Base-by-base conservation (phyloP, 2,113 vertebrate species). In the Trichechus manatus region DNA sequence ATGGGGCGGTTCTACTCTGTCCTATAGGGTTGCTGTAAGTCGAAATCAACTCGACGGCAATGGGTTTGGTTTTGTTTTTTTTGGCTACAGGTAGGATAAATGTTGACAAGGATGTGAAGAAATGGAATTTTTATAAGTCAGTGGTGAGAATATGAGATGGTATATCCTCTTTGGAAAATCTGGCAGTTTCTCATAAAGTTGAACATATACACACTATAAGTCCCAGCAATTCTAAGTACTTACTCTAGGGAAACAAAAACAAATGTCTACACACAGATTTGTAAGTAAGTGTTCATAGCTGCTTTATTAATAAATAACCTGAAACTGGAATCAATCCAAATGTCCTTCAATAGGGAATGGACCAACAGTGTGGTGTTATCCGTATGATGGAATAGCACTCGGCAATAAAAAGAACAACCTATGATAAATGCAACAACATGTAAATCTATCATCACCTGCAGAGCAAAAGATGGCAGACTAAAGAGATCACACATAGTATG, bases 341-440 rank as follows among this genome's bases (percentile, higher is more conserved):
- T 77, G 25, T 75, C 47, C 68, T 74, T 89, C 31, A 92, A 64
- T 4, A 84, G 42, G 29, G 20, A 82, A 91, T 39, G 53, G 53
- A 64, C 70, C 36, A 74, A 39, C 70, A 39, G 36, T 61, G 19
- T 61, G 17, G 33, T 59, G 85, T 59, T 59, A 61, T 11, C 63
- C 33, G 75, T 13, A 75, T 47, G 80, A 85, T 33, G 25, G 27
- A 84, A 42, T 87, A 44, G 29, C 22, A 79, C 53, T 83, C 23
- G 66, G 53, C 20, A 96, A 70, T 5, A 59, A 87, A 91, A 93
- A 92, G 39, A 92, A 95, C 36, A 81, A 61, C 9, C 33, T 56
- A 70, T 27, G n/a, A 70, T 9, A 79, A 20, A 89, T 3, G 23
- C 2, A 80, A 61, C 20, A 70, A 93, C 33, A 94, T 13, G 47